Evolutionary conservation across 2,888 invertebrate genomes (phyloP).

Genomic region (Eristalis intricaria): DNA sequence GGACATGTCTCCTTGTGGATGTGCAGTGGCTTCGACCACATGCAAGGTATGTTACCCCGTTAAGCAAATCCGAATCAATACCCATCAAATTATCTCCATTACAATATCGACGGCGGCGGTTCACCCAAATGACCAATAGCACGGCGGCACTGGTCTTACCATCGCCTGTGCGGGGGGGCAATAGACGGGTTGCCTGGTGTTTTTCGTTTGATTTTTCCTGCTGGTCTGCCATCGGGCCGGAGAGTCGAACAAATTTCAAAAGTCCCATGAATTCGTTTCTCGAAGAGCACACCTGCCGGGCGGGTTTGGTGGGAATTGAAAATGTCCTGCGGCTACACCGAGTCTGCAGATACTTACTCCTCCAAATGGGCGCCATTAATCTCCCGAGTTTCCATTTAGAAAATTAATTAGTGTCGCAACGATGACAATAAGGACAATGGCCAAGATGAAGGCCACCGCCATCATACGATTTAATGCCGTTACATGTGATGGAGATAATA

Average conservation of each 20-base stretch:
- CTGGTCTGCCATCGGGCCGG: background rate
- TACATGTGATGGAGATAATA: conserved; percentile 58
- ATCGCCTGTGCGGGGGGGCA: background rate
- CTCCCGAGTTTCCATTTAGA: conserved; percentile 43
- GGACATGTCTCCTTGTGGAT: conserved; percentile 30
- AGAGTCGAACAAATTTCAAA: conserved; percentile 12
- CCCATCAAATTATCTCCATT: conserved; percentile 66
- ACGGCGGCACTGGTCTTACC: background rate
- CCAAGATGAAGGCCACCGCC: conserved; percentile 14
- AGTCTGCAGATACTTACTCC: conserved; percentile 6
- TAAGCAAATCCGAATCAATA: conserved; percentile 65
- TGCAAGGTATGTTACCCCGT: conserved; percentile 4
- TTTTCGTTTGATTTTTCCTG: background rate
- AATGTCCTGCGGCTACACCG: conserved; percentile 15
- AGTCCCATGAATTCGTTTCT: background rate
- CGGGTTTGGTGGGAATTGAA: background rate
- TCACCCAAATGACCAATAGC: conserved; percentile 44
- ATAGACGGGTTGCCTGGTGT: background rate
- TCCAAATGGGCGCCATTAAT: conserved; percentile 24
- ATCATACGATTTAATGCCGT: conserved; percentile 19
- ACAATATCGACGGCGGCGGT: conserved; percentile 35
- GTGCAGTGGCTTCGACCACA: conserved; percentile 4
- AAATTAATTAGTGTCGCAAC: conserved; percentile 63
- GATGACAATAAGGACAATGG: conserved; percentile 43
- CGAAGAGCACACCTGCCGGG: background rate